Conservation (phyloP, 1,140 invertebrate species). For the Vanessa tameamea region DNA sequence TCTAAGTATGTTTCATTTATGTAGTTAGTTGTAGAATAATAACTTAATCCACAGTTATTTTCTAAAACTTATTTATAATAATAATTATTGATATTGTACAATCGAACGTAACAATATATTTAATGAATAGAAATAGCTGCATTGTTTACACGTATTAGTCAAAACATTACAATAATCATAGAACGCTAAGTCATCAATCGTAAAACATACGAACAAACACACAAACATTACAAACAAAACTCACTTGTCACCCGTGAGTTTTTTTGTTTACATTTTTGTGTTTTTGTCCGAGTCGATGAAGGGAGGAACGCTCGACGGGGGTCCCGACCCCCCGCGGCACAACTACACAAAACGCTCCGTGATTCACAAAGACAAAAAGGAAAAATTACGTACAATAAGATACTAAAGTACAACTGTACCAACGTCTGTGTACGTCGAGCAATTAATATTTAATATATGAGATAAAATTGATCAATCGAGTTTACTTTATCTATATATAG, state of each 20-base stretch:
- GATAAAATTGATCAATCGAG: not conserved
- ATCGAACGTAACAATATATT: too few relatives aligned
- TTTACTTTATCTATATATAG: not conserved
- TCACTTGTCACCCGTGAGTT: constrained; percentile 75
- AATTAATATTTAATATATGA: constrained; percentile 16
- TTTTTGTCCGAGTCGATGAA: constrained; percentile 75
- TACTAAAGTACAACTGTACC: constrained; percentile 16
- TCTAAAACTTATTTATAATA: too few relatives aligned
- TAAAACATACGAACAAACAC: constrained; percentile 69
- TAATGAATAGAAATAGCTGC: too few relatives aligned
- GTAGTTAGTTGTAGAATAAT: too few relatives aligned
- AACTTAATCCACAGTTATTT: too few relatives aligned
- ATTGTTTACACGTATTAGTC: not conserved
- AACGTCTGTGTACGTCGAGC: constrained; percentile 10
- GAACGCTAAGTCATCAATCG: constrained; percentile 63
- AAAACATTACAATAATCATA: constrained; percentile 24
- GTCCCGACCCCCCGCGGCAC: constrained; percentile 61
- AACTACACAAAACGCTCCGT: constrained; percentile 77
- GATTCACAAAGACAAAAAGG: constrained; percentile 79
- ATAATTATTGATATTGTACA: too few relatives aligned
- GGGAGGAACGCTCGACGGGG: constrained; percentile 75
- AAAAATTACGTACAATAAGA: constrained; percentile 57
- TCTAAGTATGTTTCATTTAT: too few relatives aligned
- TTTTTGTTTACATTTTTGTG: constrained; percentile 77
- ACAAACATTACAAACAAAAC: constrained; percentile 75